Conservation (phyloP, 2,113 vertebrate genomes). For the Orthonyx spaldingii region DNA sequence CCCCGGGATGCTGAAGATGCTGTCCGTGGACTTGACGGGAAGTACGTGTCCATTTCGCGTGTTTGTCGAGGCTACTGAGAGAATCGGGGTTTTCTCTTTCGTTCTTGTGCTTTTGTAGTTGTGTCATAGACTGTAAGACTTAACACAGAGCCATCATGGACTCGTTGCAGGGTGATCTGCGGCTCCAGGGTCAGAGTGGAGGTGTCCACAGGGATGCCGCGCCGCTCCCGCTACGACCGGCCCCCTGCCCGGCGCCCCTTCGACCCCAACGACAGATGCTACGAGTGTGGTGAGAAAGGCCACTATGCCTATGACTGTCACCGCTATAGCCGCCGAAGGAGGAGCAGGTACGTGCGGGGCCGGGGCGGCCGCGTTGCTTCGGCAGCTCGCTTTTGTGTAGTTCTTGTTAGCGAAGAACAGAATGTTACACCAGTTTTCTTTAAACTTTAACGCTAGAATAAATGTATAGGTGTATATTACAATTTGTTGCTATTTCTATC, state of each 20-base stretch:
- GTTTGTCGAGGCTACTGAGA: neutral
- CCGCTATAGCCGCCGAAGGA: conserved; percentile 80
- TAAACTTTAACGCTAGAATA: neutral
- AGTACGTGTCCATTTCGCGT: conserved; percentile 43
- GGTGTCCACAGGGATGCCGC: conserved; percentile 84
- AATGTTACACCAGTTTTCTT: neutral
- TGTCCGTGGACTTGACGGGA: conserved; percentile 79
- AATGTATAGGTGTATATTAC: neutral
- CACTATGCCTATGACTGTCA: conserved; percentile 90
- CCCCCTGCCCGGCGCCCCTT: conserved; percentile 83
- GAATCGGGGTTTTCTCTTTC: too few relatives aligned
- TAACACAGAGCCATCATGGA: neutral
- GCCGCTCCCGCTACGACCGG: conserved; percentile 81
- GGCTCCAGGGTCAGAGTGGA: conserved; percentile 79
- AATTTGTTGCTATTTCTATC: neutral
- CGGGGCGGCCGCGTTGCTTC: conserved; percentile 15
- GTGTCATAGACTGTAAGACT: neutral
- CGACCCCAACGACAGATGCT: conserved; percentile 86
- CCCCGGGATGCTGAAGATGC: conserved; percentile 81
- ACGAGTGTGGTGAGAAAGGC: conserved; percentile 88
- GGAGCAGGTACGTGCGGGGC: conserved; percentile 79
- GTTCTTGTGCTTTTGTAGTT: neutral
- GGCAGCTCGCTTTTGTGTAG: conserved; percentile 35
- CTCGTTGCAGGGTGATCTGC: neutral
- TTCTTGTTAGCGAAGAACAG: conserved; percentile 19